phyloP scores from a whole-genome alignment of 1,140 invertebrate species.

The Zaprionus ghesquierei region DNA sequence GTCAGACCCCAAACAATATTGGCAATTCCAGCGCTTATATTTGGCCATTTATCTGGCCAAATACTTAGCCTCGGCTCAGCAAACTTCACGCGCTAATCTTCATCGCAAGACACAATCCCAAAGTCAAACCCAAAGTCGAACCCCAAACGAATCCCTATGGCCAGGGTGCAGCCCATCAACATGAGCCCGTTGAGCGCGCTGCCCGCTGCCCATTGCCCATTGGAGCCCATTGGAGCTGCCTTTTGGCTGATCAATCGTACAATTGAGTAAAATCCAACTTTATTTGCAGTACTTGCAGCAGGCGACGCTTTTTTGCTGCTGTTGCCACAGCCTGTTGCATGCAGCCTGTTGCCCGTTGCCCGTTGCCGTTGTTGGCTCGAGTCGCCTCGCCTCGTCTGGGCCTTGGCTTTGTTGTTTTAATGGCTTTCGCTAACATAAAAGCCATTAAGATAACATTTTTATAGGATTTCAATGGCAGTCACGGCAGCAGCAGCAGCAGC shows the following conservation, averaged over 20 bases:
- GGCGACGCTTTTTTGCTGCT: constrained; percentile 47
- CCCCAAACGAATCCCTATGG: constrained; percentile 29
- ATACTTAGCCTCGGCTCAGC: constrained; percentile 25
- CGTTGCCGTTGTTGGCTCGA: constrained; percentile 23
- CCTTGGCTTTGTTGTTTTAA: constrained; percentile 76
- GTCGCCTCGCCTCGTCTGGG: constrained; percentile 36
- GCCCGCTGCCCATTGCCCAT: constrained; percentile 25
- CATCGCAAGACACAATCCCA: constrained; percentile 17
- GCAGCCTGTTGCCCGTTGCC: constrained; percentile 40
- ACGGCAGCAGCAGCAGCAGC: constrained; percentile 56
- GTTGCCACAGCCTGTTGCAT: constrained; percentile 45
- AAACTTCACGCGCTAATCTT: constrained; percentile 40
- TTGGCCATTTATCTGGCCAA: constrained; percentile 43
- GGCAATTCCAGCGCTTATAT: constrained; percentile 26
- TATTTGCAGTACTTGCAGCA: constrained; percentile 75
- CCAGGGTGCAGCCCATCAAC: constrained; percentile 32
- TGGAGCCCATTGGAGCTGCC: constrained; percentile 42
- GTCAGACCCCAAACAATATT: background rate
- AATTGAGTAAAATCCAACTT: constrained; percentile 80
- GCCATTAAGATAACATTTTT: constrained; percentile 82
- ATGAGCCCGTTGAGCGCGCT: constrained; percentile 44
- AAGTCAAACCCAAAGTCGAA: background rate
- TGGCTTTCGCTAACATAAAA: constrained; percentile 82
- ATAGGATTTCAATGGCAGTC: constrained; percentile 81
- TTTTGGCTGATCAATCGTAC: constrained; percentile 76